Percentiles rank a stretch among this genome's conserved stretches.
Evolutionary conservation across 2,888 invertebrate genomes (phyloP).

Genomic region (Tridacna crocea): DNA sequence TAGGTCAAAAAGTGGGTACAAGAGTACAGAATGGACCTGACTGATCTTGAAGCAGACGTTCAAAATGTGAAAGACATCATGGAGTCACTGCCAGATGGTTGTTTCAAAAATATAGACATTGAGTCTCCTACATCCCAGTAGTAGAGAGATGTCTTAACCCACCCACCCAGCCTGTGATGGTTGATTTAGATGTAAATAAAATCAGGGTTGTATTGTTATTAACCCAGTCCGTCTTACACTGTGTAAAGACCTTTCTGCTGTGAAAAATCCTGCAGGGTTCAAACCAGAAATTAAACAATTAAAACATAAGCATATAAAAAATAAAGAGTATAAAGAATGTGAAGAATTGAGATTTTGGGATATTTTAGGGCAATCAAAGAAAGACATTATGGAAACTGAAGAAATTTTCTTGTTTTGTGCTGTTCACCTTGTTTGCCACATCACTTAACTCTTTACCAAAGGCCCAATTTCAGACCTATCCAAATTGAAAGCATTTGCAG

Average conservation of each 20-base stretch:
- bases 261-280: not conserved
- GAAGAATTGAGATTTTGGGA: too few relatives aligned
- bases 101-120: slow-evolving; percentile 80
- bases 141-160: not conserved
- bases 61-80: slow-evolving; percentile 81
- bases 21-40: slow-evolving; percentile 74
- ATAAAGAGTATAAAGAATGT: too few relatives aligned
- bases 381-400: too few relatives aligned
- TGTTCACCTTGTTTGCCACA: too few relatives aligned
- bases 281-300: not conserved
- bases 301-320: too few relatives aligned
- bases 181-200: not conserved
- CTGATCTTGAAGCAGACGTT: slow-evolving; percentile 76
- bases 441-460: too few relatives aligned
- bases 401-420: too few relatives aligned
- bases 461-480: not conserved
- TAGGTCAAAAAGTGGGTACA: slow-evolving; percentile 68
- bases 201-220: not conserved
- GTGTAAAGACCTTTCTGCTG: not conserved
- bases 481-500: too few relatives aligned
- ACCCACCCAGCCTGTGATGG: slow-evolving; percentile 2
- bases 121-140: slow-evolving; percentile 69
- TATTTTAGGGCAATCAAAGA: too few relatives aligned
- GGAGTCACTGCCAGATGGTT: slow-evolving; percentile 79
- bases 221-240: not conserved